phyloP scores from a whole-genome alignment of 1,140 invertebrate species.

The Monomorium pharaonis region DNA sequence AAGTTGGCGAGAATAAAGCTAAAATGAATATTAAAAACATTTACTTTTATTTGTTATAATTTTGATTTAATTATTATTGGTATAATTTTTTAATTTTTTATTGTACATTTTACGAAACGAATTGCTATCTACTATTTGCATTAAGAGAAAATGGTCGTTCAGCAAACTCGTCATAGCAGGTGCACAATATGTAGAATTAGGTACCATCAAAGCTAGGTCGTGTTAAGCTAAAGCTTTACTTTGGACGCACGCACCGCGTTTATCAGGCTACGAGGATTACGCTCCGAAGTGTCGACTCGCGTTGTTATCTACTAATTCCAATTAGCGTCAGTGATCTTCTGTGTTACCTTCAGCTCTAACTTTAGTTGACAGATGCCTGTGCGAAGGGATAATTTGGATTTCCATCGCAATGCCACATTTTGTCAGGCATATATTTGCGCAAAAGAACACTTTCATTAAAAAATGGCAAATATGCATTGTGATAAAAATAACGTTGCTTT shows the following conservation, averaged over 20 bases:
- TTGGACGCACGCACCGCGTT: constrained; percentile 56
- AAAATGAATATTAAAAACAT: not conserved
- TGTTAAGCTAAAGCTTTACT: constrained; percentile 56
- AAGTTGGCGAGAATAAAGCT: not conserved
- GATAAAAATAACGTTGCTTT: not conserved
- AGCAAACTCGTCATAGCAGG: constrained; percentile 15
- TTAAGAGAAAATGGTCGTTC: not conserved
- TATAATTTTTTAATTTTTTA: not conserved
- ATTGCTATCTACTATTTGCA: not conserved
- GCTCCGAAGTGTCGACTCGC: constrained; percentile 42
- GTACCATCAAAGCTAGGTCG: constrained; percentile 19
- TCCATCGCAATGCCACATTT: constrained; percentile 5
- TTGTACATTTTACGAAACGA: not conserved
- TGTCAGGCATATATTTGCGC: not conserved
- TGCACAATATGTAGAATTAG: constrained; percentile 53
- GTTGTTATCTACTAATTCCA: constrained; percentile 65
- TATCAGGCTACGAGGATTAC: constrained; percentile 57
- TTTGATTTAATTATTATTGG: not conserved
- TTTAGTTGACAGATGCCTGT: constrained; percentile 25
- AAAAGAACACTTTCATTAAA: not conserved
- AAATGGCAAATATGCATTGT: not conserved
- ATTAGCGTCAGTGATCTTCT: constrained; percentile 58
- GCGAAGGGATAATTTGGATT: constrained; percentile 28
- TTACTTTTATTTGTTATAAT: not conserved
- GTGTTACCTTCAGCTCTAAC: constrained; percentile 29